A percentile compares a stretch with the other conserved stretches of the same genome.
Conservation (phyloP, 2,797 vertebrate genomes). For the Malurus leucopterus region DNA sequence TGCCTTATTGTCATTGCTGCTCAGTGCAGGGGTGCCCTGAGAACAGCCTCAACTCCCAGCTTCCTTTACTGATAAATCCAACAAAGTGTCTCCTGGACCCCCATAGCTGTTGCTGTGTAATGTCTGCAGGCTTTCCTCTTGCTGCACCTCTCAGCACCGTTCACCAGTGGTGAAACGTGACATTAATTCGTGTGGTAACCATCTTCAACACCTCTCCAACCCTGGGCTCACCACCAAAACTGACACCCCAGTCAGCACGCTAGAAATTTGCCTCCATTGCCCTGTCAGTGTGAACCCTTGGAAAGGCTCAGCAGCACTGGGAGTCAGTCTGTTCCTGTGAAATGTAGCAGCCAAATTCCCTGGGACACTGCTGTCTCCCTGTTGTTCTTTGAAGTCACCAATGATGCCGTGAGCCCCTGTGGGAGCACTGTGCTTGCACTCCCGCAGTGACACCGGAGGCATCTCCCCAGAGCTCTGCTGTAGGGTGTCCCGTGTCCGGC, state of each 20-base stretch:
- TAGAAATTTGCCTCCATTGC: background rate
- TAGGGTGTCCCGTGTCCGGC: background rate
- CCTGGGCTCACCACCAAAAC: background rate
- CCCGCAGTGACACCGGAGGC: accelerated
- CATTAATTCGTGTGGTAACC: conserved; percentile 20
- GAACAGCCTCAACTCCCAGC: background rate
- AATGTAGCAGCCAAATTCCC: background rate
- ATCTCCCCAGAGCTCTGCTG: background rate
- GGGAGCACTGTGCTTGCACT: background rate
- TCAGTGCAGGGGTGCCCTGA: background rate
- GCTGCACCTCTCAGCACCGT: background rate
- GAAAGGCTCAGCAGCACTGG: background rate
- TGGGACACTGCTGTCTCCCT: background rate
- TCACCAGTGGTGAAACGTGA: background rate
- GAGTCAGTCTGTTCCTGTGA: background rate
- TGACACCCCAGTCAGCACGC: background rate
- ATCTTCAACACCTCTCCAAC: background rate
- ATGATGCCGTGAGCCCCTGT: background rate
- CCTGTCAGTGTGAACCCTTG: background rate
- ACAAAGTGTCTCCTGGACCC: background rate
- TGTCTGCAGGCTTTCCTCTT: background rate
- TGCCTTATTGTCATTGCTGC: background rate
- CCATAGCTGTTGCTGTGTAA: background rate
- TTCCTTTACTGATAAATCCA: background rate
- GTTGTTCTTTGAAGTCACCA: background rate